Evolutionary conservation across 2,797 vertebrate species (phyloP), one percentile per base, ranked within the genome.

Genomic region (Steatocranus sp.): DNA sequence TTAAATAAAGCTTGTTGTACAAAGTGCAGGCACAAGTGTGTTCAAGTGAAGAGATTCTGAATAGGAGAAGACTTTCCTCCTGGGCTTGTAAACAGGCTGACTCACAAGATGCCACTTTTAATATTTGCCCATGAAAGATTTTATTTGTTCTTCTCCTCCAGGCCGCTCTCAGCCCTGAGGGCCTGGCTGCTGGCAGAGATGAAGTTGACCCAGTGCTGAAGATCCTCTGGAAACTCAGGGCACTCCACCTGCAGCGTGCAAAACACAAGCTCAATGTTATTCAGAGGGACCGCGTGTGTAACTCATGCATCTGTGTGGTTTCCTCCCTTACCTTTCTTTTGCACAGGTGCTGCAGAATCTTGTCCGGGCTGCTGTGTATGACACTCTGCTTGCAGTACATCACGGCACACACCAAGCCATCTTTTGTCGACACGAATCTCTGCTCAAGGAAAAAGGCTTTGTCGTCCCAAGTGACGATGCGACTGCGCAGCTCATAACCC

Each of bases 361-460:
- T 94, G 80, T 96, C 97, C 0, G 97, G 97, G n/a, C 94, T 96
- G 88, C 89, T 91, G 86, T 94, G 96, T 79, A 96, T 70, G 34
- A 97, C 56, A 2, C 96, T 97, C 92, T 97, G 97, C 83, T 97
- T 97, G 88, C 88, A 96, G 87, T 96, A 95, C 93, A 98, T 95
- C 54, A 97, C 87, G 0, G 96, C 96, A 63, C 97, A 97, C 83
- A 98, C 93, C 87, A 97, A 92, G 41, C 95, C 95, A 3, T 98
- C 97, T n/a, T 95, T 96, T n/a, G 88, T 83, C 1, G 97, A 97
- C 78, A 98, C 90, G 56, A 98, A 98, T 58, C 97, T 96, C 85
- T 98, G 97, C 93, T 98, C 97, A 85, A 98, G 49, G 86, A 93
- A 97, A 85, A 98, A 98, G 14, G 97, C 96, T 63, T 97, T 97